These are phyloP conservation scores for Agrochola circellaris DNA, from an alignment of 2,888 invertebrate genomes.

Conservation along the genomic window DNA sequence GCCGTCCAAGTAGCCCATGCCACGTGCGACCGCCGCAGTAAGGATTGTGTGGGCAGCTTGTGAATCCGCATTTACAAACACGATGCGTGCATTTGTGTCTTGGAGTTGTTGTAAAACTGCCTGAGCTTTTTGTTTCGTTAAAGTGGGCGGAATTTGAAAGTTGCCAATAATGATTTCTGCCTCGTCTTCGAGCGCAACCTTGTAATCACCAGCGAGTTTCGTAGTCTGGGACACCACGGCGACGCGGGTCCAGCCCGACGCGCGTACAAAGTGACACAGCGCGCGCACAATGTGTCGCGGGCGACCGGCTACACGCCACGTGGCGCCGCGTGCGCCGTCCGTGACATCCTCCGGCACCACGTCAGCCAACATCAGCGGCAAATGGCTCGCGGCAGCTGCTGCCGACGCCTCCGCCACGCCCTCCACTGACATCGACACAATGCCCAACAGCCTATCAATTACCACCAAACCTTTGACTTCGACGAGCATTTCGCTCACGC, in stretches of 20 bases:
- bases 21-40: constrained; percentile 87
- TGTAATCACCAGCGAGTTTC: constrained; percentile 11
- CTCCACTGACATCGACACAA: constrained; percentile 33
- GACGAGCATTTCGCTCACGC: background rate
- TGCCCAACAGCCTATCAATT: constrained; percentile 20
- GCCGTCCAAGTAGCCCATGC: constrained; percentile 85
- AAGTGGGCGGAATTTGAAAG: background rate
- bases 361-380: constrained; percentile 62
- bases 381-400: constrained; percentile 13
- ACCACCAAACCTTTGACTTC: rapidly evolving
- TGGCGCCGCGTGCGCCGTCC: background rate
- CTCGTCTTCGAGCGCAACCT: background rate
- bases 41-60: constrained; percentile 92
- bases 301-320: constrained; percentile 50
- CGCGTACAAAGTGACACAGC: constrained; percentile 23
- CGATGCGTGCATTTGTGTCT: constrained; percentile 91
- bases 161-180: background rate
- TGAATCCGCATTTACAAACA: constrained; percentile 94
- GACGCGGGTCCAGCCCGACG: constrained; percentile 43
- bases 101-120: constrained; percentile 53
- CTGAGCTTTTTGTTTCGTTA: background rate
- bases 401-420: constrained; percentile 33
- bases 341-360: constrained; percentile 29
- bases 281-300: constrained; percentile 45
- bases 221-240: constrained; percentile 40